Percentiles rank a stretch among this genome's conserved stretches.
Evolutionary conservation across 2,113 vertebrate genomes (phyloP).

Genomic region (Alces alces): DNA sequence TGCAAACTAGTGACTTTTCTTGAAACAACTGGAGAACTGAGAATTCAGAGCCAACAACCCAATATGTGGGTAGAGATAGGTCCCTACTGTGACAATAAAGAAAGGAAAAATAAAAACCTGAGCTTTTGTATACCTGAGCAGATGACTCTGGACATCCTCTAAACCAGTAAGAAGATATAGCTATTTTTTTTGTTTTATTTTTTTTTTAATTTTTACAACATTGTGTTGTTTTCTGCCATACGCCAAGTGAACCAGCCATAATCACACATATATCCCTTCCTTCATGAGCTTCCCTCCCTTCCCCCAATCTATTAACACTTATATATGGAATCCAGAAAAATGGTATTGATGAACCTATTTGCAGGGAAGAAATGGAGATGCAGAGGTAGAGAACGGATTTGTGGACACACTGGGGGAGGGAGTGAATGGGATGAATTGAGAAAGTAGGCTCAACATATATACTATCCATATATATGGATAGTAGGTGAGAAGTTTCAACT

Average conservation of each 20-base stretch:
- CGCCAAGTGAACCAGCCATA: neutral
- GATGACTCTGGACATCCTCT: neutral
- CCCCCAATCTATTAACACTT: neutral
- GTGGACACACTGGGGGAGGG: neutral
- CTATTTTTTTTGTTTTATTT: neutral
- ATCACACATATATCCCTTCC: neutral
- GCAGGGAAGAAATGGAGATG: neutral
- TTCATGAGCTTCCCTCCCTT: neutral
- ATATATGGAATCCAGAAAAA: neutral
- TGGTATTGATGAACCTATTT: neutral
- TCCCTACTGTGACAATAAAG: too few species aligned
- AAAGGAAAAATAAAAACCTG: neutral
- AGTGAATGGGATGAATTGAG: neutral
- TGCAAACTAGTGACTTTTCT: neutral
- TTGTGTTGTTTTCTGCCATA: neutral
- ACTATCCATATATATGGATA: neutral
- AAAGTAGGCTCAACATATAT: neutral
- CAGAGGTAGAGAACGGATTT: neutral
- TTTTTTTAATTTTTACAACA: neutral
- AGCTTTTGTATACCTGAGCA: neutral
- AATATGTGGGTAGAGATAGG: neutral
- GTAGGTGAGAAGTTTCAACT: neutral
- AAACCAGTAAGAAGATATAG: neutral
- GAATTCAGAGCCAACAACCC: neutral
- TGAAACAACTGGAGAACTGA: neutral